Percentiles rank a stretch among this genome's conserved stretches.
phyloP scores from a whole-genome alignment of 2,888 invertebrate species.

The Sphaeridia pumilis region DNA sequence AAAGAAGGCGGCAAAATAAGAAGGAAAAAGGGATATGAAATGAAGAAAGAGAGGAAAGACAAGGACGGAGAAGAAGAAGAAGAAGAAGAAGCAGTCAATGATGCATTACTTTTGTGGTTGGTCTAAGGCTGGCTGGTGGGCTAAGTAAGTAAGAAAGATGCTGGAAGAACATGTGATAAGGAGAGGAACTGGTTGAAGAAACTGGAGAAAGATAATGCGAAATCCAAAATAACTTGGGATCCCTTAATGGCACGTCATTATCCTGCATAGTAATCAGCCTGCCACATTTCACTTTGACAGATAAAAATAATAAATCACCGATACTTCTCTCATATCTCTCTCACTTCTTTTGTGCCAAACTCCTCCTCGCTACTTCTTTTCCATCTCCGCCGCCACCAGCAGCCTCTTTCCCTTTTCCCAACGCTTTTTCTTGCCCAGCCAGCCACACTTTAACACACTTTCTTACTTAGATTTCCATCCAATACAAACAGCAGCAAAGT shows the following conservation, averaged over 20 bases:
- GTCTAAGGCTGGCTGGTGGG: conserved; percentile 10
- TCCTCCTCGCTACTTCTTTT: conserved; percentile 20
- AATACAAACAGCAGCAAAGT: too few species aligned
- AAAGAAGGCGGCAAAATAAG: too few species aligned
- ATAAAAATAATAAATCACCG: conserved; percentile 37
- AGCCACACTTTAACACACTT: too few species aligned
- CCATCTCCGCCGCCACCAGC: too few species aligned
- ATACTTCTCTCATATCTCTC: conserved; percentile 33
- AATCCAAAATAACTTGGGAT: conserved; percentile 36
- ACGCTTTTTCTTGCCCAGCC: too few species aligned
- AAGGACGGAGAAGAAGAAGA: background rate
- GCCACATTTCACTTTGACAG: conserved; percentile 36
- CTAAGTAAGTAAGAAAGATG: too few species aligned
- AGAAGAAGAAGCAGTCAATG: conserved; percentile 7
- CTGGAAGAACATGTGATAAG: conserved; percentile 31
- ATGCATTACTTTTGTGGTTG: conserved; percentile 17
- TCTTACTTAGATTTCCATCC: too few species aligned
- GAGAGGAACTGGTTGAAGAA: conserved; percentile 18
- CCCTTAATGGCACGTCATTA: conserved; percentile 37
- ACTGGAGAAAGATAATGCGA: conserved; percentile 20
- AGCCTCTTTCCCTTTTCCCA: too few species aligned
- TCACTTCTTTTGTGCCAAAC: conserved; percentile 25
- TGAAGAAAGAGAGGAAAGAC: background rate
- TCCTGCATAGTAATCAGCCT: conserved; percentile 36
- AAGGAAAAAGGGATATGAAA: background rate